Base-by-base conservation (phyloP, 2,113 vertebrate species). In the Cisticola juncidis region DNA sequence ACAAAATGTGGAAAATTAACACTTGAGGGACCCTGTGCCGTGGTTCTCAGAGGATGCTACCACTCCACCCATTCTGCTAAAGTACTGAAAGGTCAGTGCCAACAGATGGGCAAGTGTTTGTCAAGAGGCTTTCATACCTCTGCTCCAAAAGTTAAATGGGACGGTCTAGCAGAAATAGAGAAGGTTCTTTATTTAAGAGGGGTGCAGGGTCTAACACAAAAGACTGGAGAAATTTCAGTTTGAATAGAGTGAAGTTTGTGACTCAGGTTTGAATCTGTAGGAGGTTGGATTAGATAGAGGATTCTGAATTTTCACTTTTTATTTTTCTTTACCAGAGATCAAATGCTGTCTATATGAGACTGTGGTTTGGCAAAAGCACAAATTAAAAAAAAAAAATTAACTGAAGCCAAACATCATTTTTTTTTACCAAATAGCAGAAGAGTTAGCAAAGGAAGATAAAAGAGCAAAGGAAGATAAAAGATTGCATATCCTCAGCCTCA, bases 401-500 rank as follows among this genome's bases (percentile, higher is more conserved):
- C 19, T 0, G 0, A 78, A 77, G 38, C 3, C 38, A 78, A 71
- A 44, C 5, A 35, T 16, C 0, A 6, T 38, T 57, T 56, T 20
- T 56, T 20, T 16, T 33, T 84, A 79, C 11, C 40, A 84, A 78
- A 47, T 4, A 64, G 11, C 31, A 47, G 40, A 48, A 78, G 11
- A 54, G 13, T 21, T 58, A 38, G 36, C 20, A 42, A 60, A 56
- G 61, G 14, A 48, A 70, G 47, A 66, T 9, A 54, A 44, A 79
- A 91, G 21, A 38, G 36, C 20, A 42, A 60, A 56, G 56, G 14
- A 48, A 70, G 47, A 66, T 10, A 54, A 44, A 79, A 91, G 18
- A 35, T 42, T 18, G 1, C 45, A 60, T 18, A 47, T 19, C 35
- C 18, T 80, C 11, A 11, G 24, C 45, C 21, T 83, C 38, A 66